Percentiles rank a stretch among this genome's conserved stretches.
Conservation (phyloP, 2,113 vertebrate genomes). For the Albula goreensis region DNA sequence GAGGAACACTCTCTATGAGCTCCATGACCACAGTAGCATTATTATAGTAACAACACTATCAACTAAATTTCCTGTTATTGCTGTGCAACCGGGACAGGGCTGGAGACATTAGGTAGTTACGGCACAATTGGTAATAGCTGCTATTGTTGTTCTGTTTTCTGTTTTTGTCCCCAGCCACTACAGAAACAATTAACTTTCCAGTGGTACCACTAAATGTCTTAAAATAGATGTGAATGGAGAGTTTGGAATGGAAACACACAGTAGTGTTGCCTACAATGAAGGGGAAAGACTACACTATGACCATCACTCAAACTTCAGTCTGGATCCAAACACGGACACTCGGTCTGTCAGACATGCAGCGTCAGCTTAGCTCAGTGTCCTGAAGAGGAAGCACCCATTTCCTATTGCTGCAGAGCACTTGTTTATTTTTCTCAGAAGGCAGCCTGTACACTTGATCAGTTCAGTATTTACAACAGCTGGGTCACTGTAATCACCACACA, state of each 20-base stretch:
- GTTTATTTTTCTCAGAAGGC: neutral
- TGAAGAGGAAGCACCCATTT: neutral
- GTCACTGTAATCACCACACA: too few relatives aligned
- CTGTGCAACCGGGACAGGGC: neutral
- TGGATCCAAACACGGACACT: neutral
- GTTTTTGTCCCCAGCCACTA: neutral
- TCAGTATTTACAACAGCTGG: neutral
- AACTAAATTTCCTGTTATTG: conserved; percentile 28
- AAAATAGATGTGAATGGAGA: neutral
- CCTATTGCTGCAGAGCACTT: conserved; percentile 6
- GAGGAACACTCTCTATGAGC: neutral
- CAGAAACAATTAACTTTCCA: neutral
- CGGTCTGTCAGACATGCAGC: neutral
- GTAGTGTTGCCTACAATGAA: neutral
- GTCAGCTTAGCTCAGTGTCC: neutral
- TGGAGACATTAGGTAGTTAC: neutral
- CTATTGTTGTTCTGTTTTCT: neutral
- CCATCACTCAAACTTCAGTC: neutral
- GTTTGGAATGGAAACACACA: neutral
- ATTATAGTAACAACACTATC: neutral
- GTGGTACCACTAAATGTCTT: neutral
- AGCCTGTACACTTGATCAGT: neutral
- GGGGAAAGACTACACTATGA: neutral
- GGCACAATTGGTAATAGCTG: neutral
- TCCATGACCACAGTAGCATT: neutral